Conservation (phyloP, 2,113 vertebrate species). For the Diadophis punctatus region DNA sequence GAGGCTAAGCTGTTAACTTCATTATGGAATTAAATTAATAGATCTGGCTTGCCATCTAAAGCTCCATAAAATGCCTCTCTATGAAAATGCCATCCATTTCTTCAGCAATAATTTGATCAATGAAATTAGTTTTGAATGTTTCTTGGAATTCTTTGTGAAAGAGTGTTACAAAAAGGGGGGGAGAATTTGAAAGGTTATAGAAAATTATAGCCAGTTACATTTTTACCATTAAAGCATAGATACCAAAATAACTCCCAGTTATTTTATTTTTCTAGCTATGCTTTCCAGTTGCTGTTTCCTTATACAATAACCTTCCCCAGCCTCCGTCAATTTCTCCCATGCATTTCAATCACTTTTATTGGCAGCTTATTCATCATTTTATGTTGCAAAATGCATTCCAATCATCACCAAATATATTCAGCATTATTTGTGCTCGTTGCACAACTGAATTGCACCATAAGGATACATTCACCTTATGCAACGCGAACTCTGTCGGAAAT, state of each 20-base stretch:
- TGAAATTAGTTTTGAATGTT: neutral
- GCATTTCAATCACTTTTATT: slow-evolving; percentile 5
- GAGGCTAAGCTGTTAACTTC: neutral
- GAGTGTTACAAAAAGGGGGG: neutral
- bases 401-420: neutral
- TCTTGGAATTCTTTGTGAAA: neutral
- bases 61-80: neutral
- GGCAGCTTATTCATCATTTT: slow-evolving; percentile 49
- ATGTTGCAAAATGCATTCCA: slow-evolving; percentile 51
- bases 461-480: neutral
- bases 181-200: neutral
- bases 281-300: neutral
- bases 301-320: neutral
- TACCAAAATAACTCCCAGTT: slow-evolving; percentile 52
- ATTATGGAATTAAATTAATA: neutral
- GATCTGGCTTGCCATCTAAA: neutral
- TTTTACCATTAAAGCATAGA: slow-evolving; percentile 68
- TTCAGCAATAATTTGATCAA: neutral
- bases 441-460: neutral
- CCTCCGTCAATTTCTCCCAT: neutral
- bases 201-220: slow-evolving; percentile 50
- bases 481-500: neutral
- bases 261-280: neutral
- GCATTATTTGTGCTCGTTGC: neutral
- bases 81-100: neutral